Evolutionary conservation across 2,888 invertebrate species (phyloP), one percentile per base, ranked within the genome.

Genomic region (Mechanitis messenoides): DNA sequence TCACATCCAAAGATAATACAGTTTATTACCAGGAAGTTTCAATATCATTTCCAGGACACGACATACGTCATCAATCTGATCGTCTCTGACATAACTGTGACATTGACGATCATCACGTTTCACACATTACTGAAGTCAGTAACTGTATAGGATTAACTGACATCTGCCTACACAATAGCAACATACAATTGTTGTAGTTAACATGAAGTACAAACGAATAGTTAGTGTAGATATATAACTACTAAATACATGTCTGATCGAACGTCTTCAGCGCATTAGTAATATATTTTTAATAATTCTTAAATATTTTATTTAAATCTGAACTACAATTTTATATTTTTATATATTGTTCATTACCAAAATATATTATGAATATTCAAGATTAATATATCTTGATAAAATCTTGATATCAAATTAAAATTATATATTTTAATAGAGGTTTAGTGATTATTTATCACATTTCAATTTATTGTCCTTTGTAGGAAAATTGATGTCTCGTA

Each of bases 51-150:
- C 83, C 71, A 69, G 47, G 61, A 63, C 66, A 69, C 73, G 78
- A 80, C 77, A 82, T 78, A 74, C 73, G 75, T 77, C 79, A 80
- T 81, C 78, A 75, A 81, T 83, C 76, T 78, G 71, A 72, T 79
- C 69, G 77, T 78, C 75, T 80, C 71, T 62, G 68, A 65, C 60
- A 60, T 61, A 67, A 66, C 62, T 70, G 50, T 20, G 74, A 74
- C 71, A 70, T 64, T 68, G 68, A 67, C 68, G 67, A 46, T 64
- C 55, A 65, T 69, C 71, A 68, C 67, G 67, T 66, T 53, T 68
- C 60, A 64, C 62, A 65, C 65, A 65, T 70, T 69, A 70, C 58
- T 53, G 33, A 64, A 63, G 66, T 65, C 56, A 42, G 47, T 55
- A 50, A 50, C 45, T 53, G 50, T 38, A 60, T 59, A 55, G 42